A percentile compares a stretch with the other conserved stretches of the same genome.
These are phyloP conservation scores for Scaptomyza reducta DNA, from an alignment of 2,888 invertebrate species.

Conservation along the genomic window DNA sequence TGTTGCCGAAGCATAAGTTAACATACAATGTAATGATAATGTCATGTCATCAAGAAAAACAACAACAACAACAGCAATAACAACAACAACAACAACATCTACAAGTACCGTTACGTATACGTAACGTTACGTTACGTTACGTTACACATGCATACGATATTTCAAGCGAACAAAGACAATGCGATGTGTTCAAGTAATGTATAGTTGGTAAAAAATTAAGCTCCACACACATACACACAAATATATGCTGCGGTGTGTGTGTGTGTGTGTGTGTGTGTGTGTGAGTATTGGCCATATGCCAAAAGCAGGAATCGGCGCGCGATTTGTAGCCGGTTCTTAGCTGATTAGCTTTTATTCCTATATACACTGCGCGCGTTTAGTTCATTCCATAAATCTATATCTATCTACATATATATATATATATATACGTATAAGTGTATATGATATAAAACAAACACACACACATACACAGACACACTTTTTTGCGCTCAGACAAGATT, in stretches of 20 bases:
- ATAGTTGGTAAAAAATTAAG: constrained; percentile 3
- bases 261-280: constrained; percentile 10
- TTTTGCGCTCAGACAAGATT: constrained; percentile 25
- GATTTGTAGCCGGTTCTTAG: constrained; percentile 26
- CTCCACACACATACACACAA: constrained; percentile 12
- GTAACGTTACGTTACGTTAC: constrained; percentile 41
- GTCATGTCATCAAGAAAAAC: constrained; percentile 20
- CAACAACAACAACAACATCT: constrained; percentile 23
- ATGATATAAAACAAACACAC: constrained; percentile 4
- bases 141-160: constrained; percentile 51
- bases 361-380: constrained; percentile 58
- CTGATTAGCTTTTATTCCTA: constrained; percentile 37
- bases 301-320: constrained; percentile 16
- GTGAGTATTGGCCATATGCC: constrained; percentile 23
- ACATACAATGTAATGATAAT: constrained; percentile 21
- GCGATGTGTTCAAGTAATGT: constrained; percentile 8
- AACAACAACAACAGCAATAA: constrained; percentile 18
- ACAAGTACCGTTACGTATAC: constrained; percentile 48
- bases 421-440: constrained; percentile 27
- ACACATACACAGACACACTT: background rate
- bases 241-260: background rate
- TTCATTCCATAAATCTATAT: constrained; percentile 55
- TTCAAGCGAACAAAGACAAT: constrained; percentile 21
- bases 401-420: constrained; percentile 14
- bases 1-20: constrained; percentile 25